phyloP scores from a whole-genome alignment of 92 coral and sea anemone species.

The Siderastrea radians region DNA sequence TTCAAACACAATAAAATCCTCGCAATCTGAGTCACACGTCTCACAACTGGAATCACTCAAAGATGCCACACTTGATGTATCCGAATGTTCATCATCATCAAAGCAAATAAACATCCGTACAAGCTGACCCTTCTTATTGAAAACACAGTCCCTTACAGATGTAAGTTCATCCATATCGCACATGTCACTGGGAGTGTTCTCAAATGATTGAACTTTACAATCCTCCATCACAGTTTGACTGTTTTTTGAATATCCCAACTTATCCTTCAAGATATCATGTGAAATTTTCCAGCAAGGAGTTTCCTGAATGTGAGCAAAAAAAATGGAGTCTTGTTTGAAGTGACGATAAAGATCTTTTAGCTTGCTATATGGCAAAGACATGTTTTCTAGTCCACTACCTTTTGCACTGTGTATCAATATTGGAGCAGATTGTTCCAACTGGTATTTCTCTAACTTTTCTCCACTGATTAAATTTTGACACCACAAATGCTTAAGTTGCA shows the following conservation, averaged over 20 bases:
- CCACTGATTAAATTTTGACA: background rate
- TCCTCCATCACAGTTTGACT: background rate
- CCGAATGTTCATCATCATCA: constrained; percentile 25
- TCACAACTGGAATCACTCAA: constrained; percentile 6
- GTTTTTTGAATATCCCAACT: background rate
- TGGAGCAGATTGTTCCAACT: background rate
- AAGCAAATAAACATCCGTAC: constrained; percentile 46
- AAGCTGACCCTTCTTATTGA: constrained; percentile 40
- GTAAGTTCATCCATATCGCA: background rate
- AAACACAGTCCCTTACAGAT: constrained; percentile 33
- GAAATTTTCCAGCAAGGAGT: background rate
- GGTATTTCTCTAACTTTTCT: background rate
- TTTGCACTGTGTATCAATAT: background rate
- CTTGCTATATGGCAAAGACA: constrained; percentile 5
- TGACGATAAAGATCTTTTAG: background rate
- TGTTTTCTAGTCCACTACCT: background rate
- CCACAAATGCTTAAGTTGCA: background rate
- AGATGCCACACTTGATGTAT: constrained; percentile 25
- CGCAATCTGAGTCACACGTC: constrained; percentile 22
- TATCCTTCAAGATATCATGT: background rate
- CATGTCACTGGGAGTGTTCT: background rate
- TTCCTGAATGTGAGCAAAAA: background rate
- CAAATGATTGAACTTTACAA: constrained; percentile 1
- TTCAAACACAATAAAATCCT: constrained; percentile 38
- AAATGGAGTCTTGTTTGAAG: background rate